Evolutionary conservation across 2,797 vertebrate genomes (phyloP), one percentile per base, ranked within the genome.

Genomic region (Aotus griseimembra): DNA sequence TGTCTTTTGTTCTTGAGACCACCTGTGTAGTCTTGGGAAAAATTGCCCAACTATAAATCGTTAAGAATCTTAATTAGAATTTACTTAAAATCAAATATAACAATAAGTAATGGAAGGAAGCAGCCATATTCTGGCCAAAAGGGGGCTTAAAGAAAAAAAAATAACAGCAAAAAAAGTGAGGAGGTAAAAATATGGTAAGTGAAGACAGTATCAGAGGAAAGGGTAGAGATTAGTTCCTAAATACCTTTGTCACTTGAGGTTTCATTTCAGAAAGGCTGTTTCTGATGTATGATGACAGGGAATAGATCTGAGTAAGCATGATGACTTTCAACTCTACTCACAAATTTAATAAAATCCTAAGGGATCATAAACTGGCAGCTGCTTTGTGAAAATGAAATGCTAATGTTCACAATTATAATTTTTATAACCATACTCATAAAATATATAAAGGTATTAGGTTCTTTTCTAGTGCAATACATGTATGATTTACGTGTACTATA

Each of bases 321-420:
- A 98, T 90, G 87, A 83, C 90, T 98, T 98, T 97, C 95, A 98
- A 90, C 96, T 97, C 97, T 77, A 95, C 95, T 98, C 96, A 98
- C 80, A 98, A 98, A 98, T 98, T 96, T 98, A 98, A 98, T 91
- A 84, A 96, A 98, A 97, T 97, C 97, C 97, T 98, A 89, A 41
- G 97, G 97, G 98, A 98, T 96, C 85, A 97, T 97, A 98, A 98
- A 97, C 97, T 96, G 96, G 95, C 96, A 98, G 98, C 94, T 90
- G 83, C 98, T 98, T 97, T 96, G 94, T 98, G 92, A 97, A 98
- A 98, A 98, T 98, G 96, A 98, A 98, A 98, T 98, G 98, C 94
- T 98, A 98, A 98, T 97, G 94, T 48, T 70, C 97, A 96, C 95
- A 92, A 97, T 97, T 98, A 96, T 97, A 98, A 95, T 97, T 98